These are phyloP conservation scores for Ciconia nigra DNA, from an alignment of 2,797 vertebrate species.

Conservation along the genomic window DNA sequence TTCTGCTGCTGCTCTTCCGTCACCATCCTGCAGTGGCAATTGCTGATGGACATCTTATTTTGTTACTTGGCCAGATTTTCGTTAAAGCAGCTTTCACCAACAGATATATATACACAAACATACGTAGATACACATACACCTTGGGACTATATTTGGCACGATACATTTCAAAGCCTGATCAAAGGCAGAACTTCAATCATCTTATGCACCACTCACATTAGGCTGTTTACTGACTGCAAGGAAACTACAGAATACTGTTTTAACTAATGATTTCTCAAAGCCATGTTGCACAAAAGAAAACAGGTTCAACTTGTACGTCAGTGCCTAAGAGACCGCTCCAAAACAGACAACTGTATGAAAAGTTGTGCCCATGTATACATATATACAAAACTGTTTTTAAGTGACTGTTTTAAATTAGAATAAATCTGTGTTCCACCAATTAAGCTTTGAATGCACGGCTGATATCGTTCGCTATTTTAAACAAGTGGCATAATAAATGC, in stretches of 20 bases:
- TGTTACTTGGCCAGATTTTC: background rate
- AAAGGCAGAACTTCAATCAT: background rate
- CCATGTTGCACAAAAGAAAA: constrained; percentile 48
- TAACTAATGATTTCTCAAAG: constrained; percentile 33
- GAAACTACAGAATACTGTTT: background rate
- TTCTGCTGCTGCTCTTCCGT: background rate
- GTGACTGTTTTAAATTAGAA: constrained; percentile 63
- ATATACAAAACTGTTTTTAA: constrained; percentile 66
- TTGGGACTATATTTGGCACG: background rate
- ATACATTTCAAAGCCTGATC: background rate
- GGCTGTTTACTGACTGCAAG: background rate
- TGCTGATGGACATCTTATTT: accelerated
- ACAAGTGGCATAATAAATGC: constrained; percentile 69
- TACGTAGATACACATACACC: background rate
- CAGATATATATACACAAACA: too few relatives aligned
- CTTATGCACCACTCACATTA: background rate
- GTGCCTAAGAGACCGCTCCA: constrained; percentile 51
- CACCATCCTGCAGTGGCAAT: background rate
- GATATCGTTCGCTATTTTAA: constrained; percentile 45
- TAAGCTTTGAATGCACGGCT: constrained; percentile 46
- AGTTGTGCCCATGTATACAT: constrained; percentile 65
- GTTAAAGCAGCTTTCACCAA: background rate
- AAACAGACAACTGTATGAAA: constrained; percentile 59
- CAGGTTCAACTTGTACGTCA: constrained; percentile 47
- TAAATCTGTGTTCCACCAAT: constrained; percentile 67